These are phyloP conservation scores for Elaphurus davidianus DNA, from an alignment of 2,113 vertebrate species.

Conservation along the genomic window DNA sequence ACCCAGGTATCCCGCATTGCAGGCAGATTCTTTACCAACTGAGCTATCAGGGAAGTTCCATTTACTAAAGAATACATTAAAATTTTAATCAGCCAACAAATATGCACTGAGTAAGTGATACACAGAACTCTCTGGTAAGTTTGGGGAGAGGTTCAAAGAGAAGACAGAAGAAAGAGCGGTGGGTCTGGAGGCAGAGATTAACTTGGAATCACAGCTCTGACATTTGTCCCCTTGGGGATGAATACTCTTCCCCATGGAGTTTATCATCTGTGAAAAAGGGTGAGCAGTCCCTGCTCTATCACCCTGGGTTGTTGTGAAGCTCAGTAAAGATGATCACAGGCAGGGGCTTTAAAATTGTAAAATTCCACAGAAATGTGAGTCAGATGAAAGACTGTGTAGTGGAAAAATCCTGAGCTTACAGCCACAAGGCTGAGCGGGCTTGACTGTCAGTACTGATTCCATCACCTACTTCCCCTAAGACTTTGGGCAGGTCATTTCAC, in stretches of 20 bases:
- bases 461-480: background rate
- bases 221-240: background rate
- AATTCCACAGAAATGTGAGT: constrained; percentile 48
- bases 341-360: constrained; percentile 25
- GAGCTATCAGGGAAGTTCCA: background rate
- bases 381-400: background rate
- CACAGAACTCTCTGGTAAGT: background rate
- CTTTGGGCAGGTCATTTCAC: background rate
- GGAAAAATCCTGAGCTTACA: constrained; percentile 52
- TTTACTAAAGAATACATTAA: background rate
- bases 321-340: background rate
- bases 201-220: background rate
- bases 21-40: background rate
- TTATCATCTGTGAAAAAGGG: constrained; percentile 2
- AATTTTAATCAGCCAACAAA: background rate
- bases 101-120: background rate
- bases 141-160: background rate
- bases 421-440: background rate
- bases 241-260: background rate
- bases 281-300: background rate
- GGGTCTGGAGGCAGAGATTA: background rate
- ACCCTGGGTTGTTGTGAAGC: background rate
- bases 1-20: background rate
- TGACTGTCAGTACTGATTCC: background rate
- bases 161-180: background rate